Base-by-base conservation (phyloP, 2,797 vertebrate genomes). In the Xyrichtys novacula region DNA sequence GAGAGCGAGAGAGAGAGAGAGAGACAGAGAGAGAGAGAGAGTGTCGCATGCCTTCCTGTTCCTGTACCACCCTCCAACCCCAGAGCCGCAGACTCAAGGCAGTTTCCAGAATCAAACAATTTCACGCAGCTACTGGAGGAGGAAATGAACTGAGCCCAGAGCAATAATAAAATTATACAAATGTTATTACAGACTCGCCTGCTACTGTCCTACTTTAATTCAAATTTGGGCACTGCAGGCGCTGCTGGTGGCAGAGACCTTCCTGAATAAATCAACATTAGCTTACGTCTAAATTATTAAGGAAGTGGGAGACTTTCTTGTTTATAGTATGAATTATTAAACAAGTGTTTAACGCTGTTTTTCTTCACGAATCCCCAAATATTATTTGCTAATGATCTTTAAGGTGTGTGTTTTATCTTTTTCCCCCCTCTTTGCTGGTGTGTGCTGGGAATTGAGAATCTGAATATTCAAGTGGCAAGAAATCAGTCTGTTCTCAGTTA, bases 121-220 rank as follows among this genome's bases (percentile, higher is more conserved):
- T 98, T 98, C 95, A 98, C 97, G 96, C 96, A 96, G 96, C 95
- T 96, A 96, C 96, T 96, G 96, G 95, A 96, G 88, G 94, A 97
- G 96, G 96, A 98, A 98, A 98, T 98, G 97, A 98, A 97, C 97
- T 97, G 94, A 97, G 97, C 97, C 97, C 94, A 95, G 93, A 98
- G 97, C 97, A 96, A 97, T 97, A 96, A 98, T 97, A 96, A 97
- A 99, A 98, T 98, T 98, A 98, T 97, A 97, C 96, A 98, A 99
- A 99, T 97, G 96, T 98, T 98, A 98, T 98, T 99, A 98, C 96
- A 96, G 97, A 96, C 95, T 96, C 95, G 97, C 96, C 95, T 96
- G 96, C 97, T 96, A 96, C 97, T 98, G 96, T 98, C 97, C 96
- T 96, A 96, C 95, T 97, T 98, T 97, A 98, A 98, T 98, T 97